Evolutionary conservation across 2,797 vertebrate genomes (phyloP).

Genomic region (Furcifer pardalis): DNA sequence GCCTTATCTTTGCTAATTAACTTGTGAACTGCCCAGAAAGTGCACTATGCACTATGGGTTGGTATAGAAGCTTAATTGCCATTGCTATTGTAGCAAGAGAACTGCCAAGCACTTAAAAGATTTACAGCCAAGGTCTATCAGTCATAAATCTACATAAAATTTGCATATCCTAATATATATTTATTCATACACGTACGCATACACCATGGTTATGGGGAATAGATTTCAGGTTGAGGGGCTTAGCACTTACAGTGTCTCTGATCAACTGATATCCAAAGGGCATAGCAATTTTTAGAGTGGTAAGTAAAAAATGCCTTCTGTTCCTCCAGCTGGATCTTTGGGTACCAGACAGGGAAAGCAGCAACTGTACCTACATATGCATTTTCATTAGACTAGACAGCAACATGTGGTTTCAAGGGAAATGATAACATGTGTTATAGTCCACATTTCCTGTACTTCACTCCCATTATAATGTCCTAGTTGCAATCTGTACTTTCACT

Average conservation of each 20-base stretch:
- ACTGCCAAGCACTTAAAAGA: background rate
- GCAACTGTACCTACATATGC: background rate
- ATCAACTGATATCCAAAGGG: background rate
- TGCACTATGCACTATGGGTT: background rate
- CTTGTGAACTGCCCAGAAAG: too few species aligned
- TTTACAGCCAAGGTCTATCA: background rate
- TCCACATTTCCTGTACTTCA: background rate
- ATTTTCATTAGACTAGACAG: background rate
- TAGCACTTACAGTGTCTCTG: background rate
- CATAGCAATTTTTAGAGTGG: background rate
- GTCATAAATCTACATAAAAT: background rate
- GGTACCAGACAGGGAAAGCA: background rate
- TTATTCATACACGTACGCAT: background rate
- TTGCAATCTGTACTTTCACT: too few species aligned
- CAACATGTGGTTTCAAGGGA: background rate
- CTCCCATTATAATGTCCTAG: background rate
- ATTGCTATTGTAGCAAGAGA: background rate
- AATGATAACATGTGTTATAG: background rate
- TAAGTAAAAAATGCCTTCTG: background rate
- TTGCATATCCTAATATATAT: background rate
- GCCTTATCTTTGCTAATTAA: too few species aligned
- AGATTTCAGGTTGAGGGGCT: background rate
- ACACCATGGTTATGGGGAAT: background rate
- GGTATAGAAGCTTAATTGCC: too few species aligned
- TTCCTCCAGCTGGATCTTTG: background rate